phyloP scores from a whole-genome alignment of 2,113 vertebrate species.

The Tyrannus savana region DNA sequence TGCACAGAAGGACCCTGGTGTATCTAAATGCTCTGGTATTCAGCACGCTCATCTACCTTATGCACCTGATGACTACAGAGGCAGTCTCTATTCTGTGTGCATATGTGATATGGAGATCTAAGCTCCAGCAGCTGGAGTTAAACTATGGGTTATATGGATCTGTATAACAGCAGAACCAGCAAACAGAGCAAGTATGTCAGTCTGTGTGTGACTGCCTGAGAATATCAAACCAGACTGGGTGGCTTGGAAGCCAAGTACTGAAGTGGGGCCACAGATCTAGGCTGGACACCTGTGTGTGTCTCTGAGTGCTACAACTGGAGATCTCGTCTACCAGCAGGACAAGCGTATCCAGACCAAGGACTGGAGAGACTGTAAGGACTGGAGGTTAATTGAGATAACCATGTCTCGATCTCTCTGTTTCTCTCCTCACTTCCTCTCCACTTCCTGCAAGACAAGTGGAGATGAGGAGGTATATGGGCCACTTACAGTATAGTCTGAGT shows the following conservation, averaged over 20 bases:
- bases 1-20: not conserved
- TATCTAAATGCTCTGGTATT: not conserved
- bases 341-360: not conserved
- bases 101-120: not conserved
- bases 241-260: not conserved
- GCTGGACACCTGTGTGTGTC: rapidly evolving
- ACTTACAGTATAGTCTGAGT: not conserved
- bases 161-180: not conserved
- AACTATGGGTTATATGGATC: not conserved
- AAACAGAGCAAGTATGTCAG: not conserved
- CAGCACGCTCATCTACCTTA: not conserved
- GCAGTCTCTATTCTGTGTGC: not conserved
- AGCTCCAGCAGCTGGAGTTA: not conserved
- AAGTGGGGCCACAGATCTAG: not conserved
- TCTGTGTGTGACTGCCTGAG: not conserved
- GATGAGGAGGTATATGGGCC: not conserved
- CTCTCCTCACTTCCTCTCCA: not conserved
- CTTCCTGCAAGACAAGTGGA: not conserved
- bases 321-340: not conserved
- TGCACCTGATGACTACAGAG: not conserved
- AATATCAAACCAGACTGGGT: not conserved
- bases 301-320: not conserved
- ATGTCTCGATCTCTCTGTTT: not conserved
- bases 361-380: not conserved
- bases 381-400: not conserved